These are phyloP conservation scores for Tachysurus fulvidraco DNA, from an alignment of 2,113 vertebrate genomes.

Conservation along the genomic window DNA sequence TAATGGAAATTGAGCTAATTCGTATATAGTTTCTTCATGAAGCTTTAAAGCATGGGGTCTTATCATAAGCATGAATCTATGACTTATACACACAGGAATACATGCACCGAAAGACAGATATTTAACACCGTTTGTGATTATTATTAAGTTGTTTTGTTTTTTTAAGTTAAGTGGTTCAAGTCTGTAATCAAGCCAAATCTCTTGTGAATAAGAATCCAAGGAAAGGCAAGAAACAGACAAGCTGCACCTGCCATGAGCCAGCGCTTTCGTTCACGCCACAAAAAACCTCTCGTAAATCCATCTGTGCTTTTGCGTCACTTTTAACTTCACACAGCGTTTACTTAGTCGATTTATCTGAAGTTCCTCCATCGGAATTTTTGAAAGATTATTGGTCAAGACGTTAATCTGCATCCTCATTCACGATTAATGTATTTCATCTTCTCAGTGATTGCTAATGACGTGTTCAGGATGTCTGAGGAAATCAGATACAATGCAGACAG, in stretches of 20 bases:
- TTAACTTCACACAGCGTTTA: not conserved
- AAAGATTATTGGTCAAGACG: not conserved
- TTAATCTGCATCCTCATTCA: not conserved
- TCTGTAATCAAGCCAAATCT: constrained; percentile 13
- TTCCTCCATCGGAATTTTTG: not conserved
- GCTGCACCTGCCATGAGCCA: not conserved
- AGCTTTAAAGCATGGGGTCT: not conserved
- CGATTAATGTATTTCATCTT: not conserved
- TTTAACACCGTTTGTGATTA: not conserved
- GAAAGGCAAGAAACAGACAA: not conserved
- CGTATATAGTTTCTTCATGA: not conserved
- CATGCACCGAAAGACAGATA: not conserved
- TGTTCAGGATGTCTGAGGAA: not conserved
- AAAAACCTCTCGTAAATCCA: not conserved
- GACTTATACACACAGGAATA: not conserved
- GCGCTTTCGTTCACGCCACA: not conserved
- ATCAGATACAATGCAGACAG: not conserved
- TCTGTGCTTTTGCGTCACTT: not conserved
- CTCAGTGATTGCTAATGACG: not conserved
- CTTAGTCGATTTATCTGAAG: too few relatives aligned
- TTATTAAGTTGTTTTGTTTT: not conserved
- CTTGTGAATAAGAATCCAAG: not conserved
- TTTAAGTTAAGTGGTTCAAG: not conserved
- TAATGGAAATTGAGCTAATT: not conserved
- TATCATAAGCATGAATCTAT: not conserved